Conservation (phyloP, 2,888 invertebrate species). For the Xestia xanthographa region DNA sequence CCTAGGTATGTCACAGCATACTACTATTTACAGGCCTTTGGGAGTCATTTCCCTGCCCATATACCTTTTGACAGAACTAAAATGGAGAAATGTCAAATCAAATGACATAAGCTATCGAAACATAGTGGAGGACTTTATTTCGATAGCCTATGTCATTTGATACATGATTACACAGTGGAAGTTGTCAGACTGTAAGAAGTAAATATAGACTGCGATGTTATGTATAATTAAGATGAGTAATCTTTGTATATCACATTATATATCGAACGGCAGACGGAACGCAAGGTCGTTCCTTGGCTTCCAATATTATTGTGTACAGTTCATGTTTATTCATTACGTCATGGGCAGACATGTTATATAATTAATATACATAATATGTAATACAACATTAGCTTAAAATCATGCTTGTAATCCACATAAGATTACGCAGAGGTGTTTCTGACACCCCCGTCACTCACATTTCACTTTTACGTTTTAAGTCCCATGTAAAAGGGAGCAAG, state of each 20-base stretch:
- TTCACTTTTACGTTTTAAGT: not conserved
- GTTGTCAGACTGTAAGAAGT: not conserved
- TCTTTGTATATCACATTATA: conserved; percentile 23
- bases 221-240: conserved; percentile 38
- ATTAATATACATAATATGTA: not conserved
- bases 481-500: not conserved
- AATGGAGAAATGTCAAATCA: not conserved
- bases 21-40: not conserved
- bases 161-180: not conserved
- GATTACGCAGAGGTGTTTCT: not conserved
- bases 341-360: conserved; percentile 9
- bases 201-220: not conserved
- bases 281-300: conserved; percentile 51
- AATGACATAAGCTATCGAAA: not conserved
- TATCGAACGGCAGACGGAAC: conserved; percentile 19
- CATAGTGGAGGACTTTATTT: not conserved
- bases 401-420: not conserved
- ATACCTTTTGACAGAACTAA: not conserved
- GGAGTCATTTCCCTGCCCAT: not conserved
- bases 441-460: not conserved
- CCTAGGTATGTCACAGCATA: not conserved
- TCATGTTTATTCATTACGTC: conserved; percentile 22
- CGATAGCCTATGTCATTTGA: not conserved
- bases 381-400: not conserved
- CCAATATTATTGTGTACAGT: conserved; percentile 10